phyloP scores from a whole-genome alignment of 2,888 invertebrate genomes.

The Leptinotarsa peninsularis region DNA sequence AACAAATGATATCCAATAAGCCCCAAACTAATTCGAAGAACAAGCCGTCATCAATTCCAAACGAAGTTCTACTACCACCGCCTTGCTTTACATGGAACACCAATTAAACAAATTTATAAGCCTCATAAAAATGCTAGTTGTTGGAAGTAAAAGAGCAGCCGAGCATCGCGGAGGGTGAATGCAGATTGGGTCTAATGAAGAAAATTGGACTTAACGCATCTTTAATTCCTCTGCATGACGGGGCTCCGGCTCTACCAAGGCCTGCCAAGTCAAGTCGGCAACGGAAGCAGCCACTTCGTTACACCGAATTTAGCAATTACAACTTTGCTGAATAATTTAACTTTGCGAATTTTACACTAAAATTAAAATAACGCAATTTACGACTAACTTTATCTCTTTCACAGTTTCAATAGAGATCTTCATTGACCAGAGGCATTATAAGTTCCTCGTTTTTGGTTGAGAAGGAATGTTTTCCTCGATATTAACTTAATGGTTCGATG shows the following conservation, averaged over 20 bases:
- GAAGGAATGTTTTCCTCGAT: neutral
- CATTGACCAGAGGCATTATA: conserved; percentile 25
- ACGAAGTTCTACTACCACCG: conserved; percentile 38
- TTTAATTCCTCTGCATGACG: conserved; percentile 60
- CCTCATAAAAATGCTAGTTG: conserved; percentile 64
- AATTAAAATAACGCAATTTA: conserved; percentile 46
- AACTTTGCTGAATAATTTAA: conserved; percentile 54
- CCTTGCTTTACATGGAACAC: conserved; percentile 61
- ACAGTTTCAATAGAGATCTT: conserved; percentile 16
- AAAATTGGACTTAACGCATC: conserved; percentile 66
- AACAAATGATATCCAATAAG: neutral
- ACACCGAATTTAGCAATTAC: conserved; percentile 56
- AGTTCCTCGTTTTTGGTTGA: neutral
- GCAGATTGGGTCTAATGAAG: conserved; percentile 66
- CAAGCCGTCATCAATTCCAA: conserved; percentile 43
- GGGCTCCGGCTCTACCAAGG: conserved; percentile 35
- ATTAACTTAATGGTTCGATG: no score
- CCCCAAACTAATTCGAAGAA: conserved; percentile 10
- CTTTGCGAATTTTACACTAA: conserved; percentile 44
- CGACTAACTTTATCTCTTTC: conserved; percentile 28
- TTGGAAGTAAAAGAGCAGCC: conserved; percentile 54
- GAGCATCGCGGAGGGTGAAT: conserved; percentile 59
- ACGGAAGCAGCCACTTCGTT: conserved; percentile 51
- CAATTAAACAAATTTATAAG: conserved; percentile 67
- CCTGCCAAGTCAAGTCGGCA: conserved; percentile 45